Evolutionary conservation across 2,113 vertebrate genomes (phyloP).

Genomic region (Chroicocephalus ridibundus): DNA sequence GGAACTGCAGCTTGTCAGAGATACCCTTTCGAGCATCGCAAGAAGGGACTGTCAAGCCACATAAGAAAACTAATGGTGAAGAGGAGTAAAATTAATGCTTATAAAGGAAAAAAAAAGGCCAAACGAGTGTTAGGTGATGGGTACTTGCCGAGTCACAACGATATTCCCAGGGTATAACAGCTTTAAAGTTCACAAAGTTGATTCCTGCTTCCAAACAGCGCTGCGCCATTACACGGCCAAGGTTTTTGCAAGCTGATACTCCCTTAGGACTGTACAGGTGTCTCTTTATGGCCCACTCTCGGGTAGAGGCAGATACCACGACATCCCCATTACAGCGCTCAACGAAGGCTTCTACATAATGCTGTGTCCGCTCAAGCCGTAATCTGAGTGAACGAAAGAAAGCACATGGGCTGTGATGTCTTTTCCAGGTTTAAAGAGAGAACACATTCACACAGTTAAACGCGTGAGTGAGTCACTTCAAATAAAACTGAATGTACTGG

Average conservation of each 20-base stretch:
- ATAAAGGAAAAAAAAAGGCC: background rate
- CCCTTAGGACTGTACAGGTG: conserved; percentile 83
- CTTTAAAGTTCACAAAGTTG: conserved; percentile 83
- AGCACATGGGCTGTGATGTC: background rate
- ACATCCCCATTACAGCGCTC: conserved; percentile 73
- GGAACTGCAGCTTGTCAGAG: background rate
- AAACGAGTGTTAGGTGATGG: background rate
- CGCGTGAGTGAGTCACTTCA: background rate
- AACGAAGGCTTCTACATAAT: conserved; percentile 82
- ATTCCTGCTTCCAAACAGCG: conserved; percentile 90
- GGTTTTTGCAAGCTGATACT: conserved; percentile 82
- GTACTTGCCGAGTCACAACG: conserved; percentile 82
- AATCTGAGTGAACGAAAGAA: conserved; percentile 72
- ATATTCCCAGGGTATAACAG: conserved; percentile 83
- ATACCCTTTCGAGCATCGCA: background rate
- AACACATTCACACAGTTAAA: background rate
- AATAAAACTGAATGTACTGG: background rate
- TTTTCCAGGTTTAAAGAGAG: background rate
- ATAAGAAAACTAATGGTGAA: background rate
- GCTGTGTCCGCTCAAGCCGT: conserved; percentile 81
- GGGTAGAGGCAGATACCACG: conserved; percentile 89
- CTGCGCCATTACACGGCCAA: conserved; percentile 87
- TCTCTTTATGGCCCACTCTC: conserved; percentile 91
- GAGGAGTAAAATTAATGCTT: background rate
- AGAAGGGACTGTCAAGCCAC: background rate